phyloP scores from a whole-genome alignment of 1,140 invertebrate genomes.

The Drosophila burlai region DNA sequence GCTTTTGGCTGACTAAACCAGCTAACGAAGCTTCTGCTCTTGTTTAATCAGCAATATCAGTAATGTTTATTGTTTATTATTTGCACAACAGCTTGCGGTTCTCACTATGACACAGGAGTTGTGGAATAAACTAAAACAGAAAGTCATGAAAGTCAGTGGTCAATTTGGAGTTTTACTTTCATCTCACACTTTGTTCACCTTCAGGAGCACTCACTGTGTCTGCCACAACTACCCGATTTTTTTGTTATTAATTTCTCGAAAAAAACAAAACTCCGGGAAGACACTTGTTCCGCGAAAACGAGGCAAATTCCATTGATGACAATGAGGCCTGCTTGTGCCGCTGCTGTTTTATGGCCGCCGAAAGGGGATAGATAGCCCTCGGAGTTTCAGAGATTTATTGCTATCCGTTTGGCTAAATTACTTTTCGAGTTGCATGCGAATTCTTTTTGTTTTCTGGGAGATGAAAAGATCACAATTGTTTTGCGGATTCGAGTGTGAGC shows the following conservation, averaged over 20 bases:
- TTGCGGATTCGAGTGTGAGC: neutral
- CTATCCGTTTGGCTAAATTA: conserved; percentile 3
- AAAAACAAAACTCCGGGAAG: conserved; percentile 17
- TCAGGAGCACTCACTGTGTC: conserved; percentile 3
- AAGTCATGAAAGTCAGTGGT: too few relatives aligned
- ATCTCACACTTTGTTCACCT: neutral
- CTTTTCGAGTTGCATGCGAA: conserved; percentile 18
- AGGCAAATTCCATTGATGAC: conserved; percentile 44
- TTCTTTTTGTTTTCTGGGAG: neutral
- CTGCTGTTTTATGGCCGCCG: neutral
- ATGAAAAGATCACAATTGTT: conserved; percentile 27
- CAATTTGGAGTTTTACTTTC: neutral
- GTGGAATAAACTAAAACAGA: neutral
- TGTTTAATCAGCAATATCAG: neutral
- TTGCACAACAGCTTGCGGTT: neutral
- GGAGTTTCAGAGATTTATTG: conserved; percentile 17
- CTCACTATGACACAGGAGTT: neutral
- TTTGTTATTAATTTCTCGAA: conserved; percentile 26
- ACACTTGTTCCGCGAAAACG: conserved; percentile 26
- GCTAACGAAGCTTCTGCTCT: neutral
- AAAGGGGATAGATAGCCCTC: conserved; percentile 4
- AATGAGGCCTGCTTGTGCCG: conserved; percentile 33
- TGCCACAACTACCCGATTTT: conserved; percentile 19
- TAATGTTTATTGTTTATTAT: conserved; percentile 3
- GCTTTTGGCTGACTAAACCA: neutral